A percentile compares a stretch with the other conserved stretches of the same genome.
Conservation (phyloP, 2,888 invertebrate genomes). For the Schrankia costaestrigalis region DNA sequence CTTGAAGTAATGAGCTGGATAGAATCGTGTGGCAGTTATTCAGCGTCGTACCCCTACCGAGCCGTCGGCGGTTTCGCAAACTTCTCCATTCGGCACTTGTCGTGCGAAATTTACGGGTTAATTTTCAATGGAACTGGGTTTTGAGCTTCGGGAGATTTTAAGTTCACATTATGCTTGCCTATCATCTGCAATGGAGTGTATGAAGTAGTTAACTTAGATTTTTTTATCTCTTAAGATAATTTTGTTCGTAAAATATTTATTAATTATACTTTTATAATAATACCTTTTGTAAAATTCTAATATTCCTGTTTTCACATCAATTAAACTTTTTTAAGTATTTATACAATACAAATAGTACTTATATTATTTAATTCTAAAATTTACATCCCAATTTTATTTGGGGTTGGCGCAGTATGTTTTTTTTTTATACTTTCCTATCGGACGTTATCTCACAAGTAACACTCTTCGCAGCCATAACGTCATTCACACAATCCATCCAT, state of each 20-base stretch:
- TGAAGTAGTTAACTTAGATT: constrained; percentile 21
- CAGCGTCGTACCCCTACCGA: constrained; percentile 26
- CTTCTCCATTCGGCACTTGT: constrained; percentile 75
- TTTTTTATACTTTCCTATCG: no score
- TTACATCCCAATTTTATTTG: no score
- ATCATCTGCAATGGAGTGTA: constrained; percentile 36
- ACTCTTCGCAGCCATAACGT: no score
- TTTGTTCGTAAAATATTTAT: constrained; percentile 22
- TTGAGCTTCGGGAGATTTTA: constrained; percentile 67
- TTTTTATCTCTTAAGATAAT: constrained; percentile 15
- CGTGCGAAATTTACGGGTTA: constrained; percentile 78
- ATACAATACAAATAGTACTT: no score
- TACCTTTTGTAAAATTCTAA: no score
- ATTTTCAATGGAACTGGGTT: constrained; percentile 72
- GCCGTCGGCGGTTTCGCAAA: constrained; percentile 74
- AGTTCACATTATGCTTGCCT: constrained; percentile 55
- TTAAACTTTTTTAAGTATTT: no score
- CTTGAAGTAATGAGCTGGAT: constrained; percentile 60
- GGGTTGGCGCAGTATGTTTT: no score
- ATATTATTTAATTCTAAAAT: no score
- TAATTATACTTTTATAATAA: constrained; percentile 6
- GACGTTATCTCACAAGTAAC: no score
- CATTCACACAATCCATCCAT: no score
- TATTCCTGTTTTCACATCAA: no score
- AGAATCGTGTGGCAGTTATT: constrained; percentile 33